phyloP scores from a whole-genome alignment of 2,113 vertebrate species.

The Ginglymostoma cirratum region DNA sequence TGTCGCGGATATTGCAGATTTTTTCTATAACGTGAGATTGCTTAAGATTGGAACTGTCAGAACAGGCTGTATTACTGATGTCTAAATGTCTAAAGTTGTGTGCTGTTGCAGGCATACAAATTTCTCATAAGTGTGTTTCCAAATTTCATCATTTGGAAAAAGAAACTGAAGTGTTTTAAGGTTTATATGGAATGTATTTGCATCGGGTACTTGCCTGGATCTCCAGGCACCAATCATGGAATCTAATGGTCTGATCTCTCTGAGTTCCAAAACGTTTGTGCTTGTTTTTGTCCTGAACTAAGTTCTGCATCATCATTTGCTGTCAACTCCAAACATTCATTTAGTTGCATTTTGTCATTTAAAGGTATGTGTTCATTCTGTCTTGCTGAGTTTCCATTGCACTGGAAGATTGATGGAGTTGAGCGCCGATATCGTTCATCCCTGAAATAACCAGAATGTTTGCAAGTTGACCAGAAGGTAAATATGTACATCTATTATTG shows the following conservation, averaged over 20 bases:
- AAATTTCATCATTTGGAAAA: background rate
- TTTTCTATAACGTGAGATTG: too few species aligned
- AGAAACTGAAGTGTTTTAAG: background rate
- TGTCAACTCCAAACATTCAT: background rate
- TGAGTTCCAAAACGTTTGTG: background rate
- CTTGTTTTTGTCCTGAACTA: background rate
- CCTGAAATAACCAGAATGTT: background rate
- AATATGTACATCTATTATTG: background rate
- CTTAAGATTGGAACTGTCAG: too few species aligned
- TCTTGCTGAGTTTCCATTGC: background rate
- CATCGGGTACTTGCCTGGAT: background rate
- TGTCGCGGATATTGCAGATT: too few species aligned
- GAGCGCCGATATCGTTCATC: background rate
- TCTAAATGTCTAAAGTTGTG: background rate
- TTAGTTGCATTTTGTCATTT: background rate
- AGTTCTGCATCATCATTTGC: background rate
- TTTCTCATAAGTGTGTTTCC: background rate
- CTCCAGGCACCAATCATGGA: background rate
- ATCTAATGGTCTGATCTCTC: background rate
- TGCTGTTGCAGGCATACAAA: background rate
- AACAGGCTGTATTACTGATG: background rate
- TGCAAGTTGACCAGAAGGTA: background rate
- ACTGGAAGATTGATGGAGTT: background rate
- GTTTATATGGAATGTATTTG: background rate
- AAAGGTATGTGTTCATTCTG: background rate